Conservation (phyloP, 2,888 invertebrate species). For the Chaetogeoica ovagalla region DNA sequence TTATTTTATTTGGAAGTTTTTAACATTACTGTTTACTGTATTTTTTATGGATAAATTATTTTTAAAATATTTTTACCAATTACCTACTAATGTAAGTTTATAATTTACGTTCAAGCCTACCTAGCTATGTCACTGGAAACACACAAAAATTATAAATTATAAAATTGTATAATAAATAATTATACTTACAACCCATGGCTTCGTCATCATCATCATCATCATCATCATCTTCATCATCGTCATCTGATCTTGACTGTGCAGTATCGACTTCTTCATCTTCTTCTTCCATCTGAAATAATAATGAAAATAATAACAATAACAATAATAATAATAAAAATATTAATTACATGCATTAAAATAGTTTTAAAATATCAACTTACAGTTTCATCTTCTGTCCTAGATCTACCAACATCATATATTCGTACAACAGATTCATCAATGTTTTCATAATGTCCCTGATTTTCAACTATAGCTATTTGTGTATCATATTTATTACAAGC, state of each 20-base stretch:
- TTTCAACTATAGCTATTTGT: constrained; percentile 89
- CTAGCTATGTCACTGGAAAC: too few relatives aligned
- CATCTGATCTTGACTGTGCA: constrained; percentile 63
- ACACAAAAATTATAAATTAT: too few relatives aligned
- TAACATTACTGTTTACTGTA: too few relatives aligned
- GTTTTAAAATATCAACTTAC: constrained; percentile 61
- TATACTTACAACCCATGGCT: background rate
- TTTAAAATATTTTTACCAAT: too few relatives aligned
- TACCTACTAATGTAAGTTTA: too few relatives aligned
- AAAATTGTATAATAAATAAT: too few relatives aligned
- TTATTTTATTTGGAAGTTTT: too few relatives aligned
- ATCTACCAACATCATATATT: constrained; percentile 88
- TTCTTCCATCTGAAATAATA: constrained; percentile 63
- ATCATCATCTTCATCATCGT: constrained; percentile 57
- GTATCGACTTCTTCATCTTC: constrained; percentile 68
- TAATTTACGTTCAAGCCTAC: too few relatives aligned
- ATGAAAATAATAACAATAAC: constrained; percentile 58
- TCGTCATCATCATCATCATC: constrained; percentile 64
- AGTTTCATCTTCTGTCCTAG: constrained; percentile 84
- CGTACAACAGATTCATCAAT: constrained; percentile 88
- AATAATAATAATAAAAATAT: constrained; percentile 1
- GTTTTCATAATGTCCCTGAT: constrained; percentile 78
- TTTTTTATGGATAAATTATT: too few relatives aligned
- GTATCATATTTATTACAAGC: constrained; percentile 81
- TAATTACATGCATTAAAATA: constrained; percentile 19